These are phyloP conservation scores for Gymnothorax reevesii DNA, from an alignment of 2,797 vertebrate species.

Conservation along the genomic window DNA sequence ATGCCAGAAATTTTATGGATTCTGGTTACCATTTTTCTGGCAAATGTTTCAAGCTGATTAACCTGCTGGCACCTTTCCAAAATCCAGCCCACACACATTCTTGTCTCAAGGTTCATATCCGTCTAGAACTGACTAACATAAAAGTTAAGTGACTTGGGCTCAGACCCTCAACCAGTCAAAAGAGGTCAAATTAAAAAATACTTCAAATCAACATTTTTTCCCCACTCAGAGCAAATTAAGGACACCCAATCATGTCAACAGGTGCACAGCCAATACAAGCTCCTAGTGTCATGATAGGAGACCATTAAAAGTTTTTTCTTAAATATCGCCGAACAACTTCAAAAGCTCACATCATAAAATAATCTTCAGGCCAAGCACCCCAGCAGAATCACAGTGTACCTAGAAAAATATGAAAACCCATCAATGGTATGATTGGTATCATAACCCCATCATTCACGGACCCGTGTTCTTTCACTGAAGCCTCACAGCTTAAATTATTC, in stretches of 20 bases:
- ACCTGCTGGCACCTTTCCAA: not conserved
- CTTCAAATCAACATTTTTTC: too few relatives aligned
- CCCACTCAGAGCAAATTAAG: too few relatives aligned
- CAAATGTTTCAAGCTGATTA: not conserved
- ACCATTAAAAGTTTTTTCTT: not conserved
- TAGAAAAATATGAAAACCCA: not conserved
- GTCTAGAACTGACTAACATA: not conserved
- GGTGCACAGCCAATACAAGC: too few relatives aligned
- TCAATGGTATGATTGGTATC: not conserved
- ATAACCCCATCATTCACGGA: not conserved
- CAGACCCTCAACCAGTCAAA: too few relatives aligned
- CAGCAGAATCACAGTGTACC: not conserved
- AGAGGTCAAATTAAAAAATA: too few relatives aligned
- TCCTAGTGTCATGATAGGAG: too few relatives aligned
- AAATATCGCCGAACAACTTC: not conserved
- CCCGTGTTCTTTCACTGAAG: slow-evolving; percentile 37
- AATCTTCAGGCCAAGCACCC: not conserved
- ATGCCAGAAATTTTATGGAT: not conserved
- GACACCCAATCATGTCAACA: too few relatives aligned
- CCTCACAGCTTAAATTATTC: slow-evolving; percentile 58
- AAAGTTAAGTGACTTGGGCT: too few relatives aligned
- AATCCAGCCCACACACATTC: not conserved
- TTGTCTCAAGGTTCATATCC: not conserved
- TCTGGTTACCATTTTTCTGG: not conserved
- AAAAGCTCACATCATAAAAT: not conserved